Evolutionary conservation across 2,797 vertebrate genomes (phyloP).

Genomic region (Gobionotothen gibberifrons): DNA sequence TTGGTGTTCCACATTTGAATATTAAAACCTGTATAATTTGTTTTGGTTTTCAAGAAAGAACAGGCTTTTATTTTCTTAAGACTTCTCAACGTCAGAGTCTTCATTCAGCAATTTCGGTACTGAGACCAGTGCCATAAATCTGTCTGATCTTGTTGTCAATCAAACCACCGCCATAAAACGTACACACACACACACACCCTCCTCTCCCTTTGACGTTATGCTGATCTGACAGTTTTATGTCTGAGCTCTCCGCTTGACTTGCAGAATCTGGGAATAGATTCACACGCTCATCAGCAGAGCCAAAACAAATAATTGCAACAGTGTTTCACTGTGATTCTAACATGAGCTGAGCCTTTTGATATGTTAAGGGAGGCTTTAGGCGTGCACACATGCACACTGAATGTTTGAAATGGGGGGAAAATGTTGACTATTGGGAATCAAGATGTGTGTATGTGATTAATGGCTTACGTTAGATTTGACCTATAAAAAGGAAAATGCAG

Average conservation of each 20-base stretch:
- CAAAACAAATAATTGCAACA: constrained; percentile 58
- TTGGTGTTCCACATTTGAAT: too few relatives aligned
- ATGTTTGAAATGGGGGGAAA: not conserved
- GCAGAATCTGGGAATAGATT: constrained; percentile 55
- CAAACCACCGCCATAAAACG: constrained; percentile 9
- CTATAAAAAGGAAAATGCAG: constrained; percentile 17
- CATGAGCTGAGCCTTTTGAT: constrained; percentile 29
- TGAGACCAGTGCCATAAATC: constrained; percentile 23
- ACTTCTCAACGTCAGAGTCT: not conserved
- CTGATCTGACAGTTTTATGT: constrained; percentile 60
- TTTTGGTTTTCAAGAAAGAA: not conserved
- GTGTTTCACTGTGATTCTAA: constrained; percentile 37
- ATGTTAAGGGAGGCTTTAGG: constrained; percentile 14
- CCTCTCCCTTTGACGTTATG: constrained; percentile 54
- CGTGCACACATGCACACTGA: constrained; percentile 3
- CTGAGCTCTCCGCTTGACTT: constrained; percentile 45
- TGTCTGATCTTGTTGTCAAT: constrained; percentile 28
- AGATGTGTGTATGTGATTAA: constrained; percentile 19
- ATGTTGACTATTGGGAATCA: constrained; percentile 20
- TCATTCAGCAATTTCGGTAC: constrained; percentile 18
- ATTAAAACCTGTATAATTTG: not conserved
- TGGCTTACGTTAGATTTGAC: constrained; percentile 14
- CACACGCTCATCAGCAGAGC: constrained; percentile 42
- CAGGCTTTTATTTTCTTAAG: not conserved
- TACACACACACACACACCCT: not conserved